Evolutionary conservation across 2,797 vertebrate genomes (phyloP), one percentile per base, ranked within the genome.

Genomic region (Mormyrops boulengeri): DNA sequence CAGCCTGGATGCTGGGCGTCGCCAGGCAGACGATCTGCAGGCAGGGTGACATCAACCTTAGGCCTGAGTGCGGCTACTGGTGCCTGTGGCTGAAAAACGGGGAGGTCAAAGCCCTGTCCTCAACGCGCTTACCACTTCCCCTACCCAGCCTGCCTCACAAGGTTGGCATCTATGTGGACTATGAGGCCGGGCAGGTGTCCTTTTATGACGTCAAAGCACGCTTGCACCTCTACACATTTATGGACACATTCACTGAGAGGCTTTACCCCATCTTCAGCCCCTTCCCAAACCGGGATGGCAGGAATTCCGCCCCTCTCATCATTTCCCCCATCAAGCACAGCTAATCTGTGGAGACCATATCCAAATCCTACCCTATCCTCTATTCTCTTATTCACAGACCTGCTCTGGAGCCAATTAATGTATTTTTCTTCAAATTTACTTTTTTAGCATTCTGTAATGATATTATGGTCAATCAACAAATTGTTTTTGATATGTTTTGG

Each of bases 1-100:
- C 94, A 0, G 95, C 95, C 7, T 98, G 97, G 97, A 96, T 97
- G 0, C 87, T 98, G 0, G 97, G 97, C 0, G 90, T 97, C 30
- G 95, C 95, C 11, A 92, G 88, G 0, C 90, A 92, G 4, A 92
- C 93, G 0, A 95, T 93, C 0, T 93, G 91, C 4, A 94, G 97
- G 73, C 97, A 97, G 88, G 97, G 97, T 0, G 96, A 97, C 88
- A 95, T 97, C 92, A 94, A 93, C 57, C 93, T 97, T 89, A 94
- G 91, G 80, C 96, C 96, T 0, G 95, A 95, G 19, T 95, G 95
- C 0, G 95, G 95, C 0, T 97, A 90, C 93, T 97, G 96, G 95
- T 96, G 96, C 89, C 92, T 96, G 91, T 96, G 96, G 96, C 93
- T 96, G 90, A 96, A 96, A 91, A 93, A 85, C 44, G 94, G 94